phyloP scores from a whole-genome alignment of 2,797 vertebrate species.

The Gobio occitaniae region DNA sequence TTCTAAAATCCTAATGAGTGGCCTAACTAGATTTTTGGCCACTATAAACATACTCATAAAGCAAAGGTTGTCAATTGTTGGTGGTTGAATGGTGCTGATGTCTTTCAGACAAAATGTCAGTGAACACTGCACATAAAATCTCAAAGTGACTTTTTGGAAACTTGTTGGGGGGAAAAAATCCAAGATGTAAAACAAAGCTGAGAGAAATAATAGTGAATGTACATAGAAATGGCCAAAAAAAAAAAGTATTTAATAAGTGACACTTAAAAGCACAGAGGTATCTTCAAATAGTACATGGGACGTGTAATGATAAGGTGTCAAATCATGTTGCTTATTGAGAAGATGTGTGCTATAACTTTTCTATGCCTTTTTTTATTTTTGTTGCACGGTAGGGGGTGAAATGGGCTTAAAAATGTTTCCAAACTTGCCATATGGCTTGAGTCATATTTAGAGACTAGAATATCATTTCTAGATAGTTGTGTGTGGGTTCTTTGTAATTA shows the following conservation, averaged over 20 bases:
- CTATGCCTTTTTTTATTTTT: background rate
- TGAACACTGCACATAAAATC: background rate
- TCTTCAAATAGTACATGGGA: background rate
- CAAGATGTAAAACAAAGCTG: background rate
- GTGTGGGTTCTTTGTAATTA: background rate
- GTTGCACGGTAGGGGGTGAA: background rate
- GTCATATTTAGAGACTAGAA: background rate
- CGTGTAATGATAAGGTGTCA: background rate
- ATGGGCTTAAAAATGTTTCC: background rate
- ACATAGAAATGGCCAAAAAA: background rate
- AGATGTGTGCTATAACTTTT: background rate
- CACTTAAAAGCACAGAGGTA: background rate
- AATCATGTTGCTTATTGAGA: background rate
- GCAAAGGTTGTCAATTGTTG: background rate
- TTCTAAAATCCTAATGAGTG: constrained; percentile 3
- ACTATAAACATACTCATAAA: background rate
- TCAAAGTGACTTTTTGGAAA: background rate
- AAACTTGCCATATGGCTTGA: background rate
- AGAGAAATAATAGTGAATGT: background rate
- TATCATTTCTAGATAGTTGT: background rate
- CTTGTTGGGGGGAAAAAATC: too few relatives aligned
- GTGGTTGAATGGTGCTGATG: background rate
- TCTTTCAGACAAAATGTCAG: background rate
- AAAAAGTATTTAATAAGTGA: too few relatives aligned
- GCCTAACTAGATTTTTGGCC: background rate